Base-by-base conservation (phyloP, 53 echinoderm and acorn worm genomes). In the Paracentrotus lividus region DNA sequence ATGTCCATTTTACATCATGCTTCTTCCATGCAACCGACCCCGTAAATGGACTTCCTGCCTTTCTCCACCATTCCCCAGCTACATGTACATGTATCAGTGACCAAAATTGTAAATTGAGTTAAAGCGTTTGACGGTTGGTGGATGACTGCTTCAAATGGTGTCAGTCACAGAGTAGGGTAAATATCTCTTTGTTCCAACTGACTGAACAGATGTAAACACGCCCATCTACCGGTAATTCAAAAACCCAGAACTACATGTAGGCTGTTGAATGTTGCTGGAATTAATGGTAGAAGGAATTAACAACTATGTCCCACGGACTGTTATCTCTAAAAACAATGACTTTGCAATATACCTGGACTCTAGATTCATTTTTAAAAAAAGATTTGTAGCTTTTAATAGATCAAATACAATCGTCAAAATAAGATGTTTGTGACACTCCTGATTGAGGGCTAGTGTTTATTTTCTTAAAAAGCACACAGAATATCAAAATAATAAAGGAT, bases 51-150 rank as follows among this genome's bases (percentile, higher is more conserved):
- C 72, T 72, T 72, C 72, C 72, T 72, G 36, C 40, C 40, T 72
- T 21, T 67, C 67, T 67, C 67, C 67, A 67, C 8, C 33, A 21
- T 72, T 38, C 72, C 72, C 72, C 20, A 40, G 72, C 72, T 38
- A n/a, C n/a, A n/a, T n/a, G n/a, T n/a, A n/a, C n/a, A n/a, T n/a
- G n/a, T n/a, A 36, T 72, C 38, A 38, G 33, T 72, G 40, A 72
- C 72, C 40, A 21, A 72, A 72, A 72, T 72, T 72, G 72, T 40
- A 72, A 72, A 72, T 72, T 72, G 72, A 72, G 72, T 72, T 72
- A 72, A 38, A 72, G 72, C 40, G 13, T 72, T 72, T 72, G 72
- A 72, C 40, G 72, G 72, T 72, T 72, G 72, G 72, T 72, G 72
- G 18, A 72, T 72, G 72, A 40, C 40, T 72, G 72, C 40, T 36